phyloP scores from a whole-genome alignment of 2,113 vertebrate genomes.

The Collichthys lucidus region DNA sequence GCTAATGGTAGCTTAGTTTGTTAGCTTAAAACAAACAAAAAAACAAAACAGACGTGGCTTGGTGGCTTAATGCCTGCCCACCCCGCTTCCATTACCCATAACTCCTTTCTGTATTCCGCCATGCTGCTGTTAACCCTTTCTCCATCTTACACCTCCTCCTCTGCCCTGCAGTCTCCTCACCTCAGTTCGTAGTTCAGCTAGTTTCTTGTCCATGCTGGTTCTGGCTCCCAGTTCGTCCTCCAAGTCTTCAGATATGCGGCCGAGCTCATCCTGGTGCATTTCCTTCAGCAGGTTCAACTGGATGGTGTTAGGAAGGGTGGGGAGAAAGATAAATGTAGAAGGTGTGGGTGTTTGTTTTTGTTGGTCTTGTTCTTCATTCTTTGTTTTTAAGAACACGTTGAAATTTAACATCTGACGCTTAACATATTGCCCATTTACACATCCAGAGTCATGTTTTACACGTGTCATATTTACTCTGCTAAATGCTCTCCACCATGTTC shows the following conservation, averaged over 20 bases:
- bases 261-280: constrained; percentile 95
- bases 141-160: background rate
- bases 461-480: too few relatives aligned
- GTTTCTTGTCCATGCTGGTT: constrained; percentile 97
- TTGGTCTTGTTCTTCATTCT: background rate
- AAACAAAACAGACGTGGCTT: too few relatives aligned
- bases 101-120: background rate
- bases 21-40: too few relatives aligned
- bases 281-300: constrained; percentile 97
- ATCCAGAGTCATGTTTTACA: too few relatives aligned
- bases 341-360: background rate
- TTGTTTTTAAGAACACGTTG: background rate
- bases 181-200: constrained; percentile 94
- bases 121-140: background rate
- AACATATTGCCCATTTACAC: too few relatives aligned
- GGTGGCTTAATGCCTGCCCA: background rate
- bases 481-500: too few relatives aligned
- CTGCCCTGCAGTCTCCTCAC: constrained; percentile 72
- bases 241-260: constrained; percentile 96
- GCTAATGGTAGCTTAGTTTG: background rate
- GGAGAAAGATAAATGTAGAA: background rate
- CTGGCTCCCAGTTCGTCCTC: constrained; percentile 96
- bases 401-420: too few relatives aligned
- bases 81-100: background rate
- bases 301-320: background rate